Evolutionary conservation across 1,140 invertebrate genomes (phyloP).

Genomic region (Eurosta solidaginis): DNA sequence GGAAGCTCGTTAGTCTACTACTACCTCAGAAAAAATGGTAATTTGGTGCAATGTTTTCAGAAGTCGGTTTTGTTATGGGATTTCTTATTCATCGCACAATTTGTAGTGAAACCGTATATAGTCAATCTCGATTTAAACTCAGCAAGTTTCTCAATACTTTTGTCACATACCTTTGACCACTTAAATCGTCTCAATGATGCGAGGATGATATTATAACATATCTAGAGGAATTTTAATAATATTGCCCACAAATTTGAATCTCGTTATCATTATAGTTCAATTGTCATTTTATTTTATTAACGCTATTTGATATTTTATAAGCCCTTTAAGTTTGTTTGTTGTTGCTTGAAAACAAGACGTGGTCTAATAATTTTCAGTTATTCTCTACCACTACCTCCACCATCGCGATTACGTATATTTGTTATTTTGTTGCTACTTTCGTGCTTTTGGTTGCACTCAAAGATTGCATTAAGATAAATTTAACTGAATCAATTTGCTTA

Average conservation of each 20-base stretch:
- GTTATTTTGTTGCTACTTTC: constrained; percentile 12
- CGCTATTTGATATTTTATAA: background rate
- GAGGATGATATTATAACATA: no score
- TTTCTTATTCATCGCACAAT: no score
- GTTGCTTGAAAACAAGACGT: background rate
- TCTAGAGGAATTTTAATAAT: no score
- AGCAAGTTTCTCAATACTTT: background rate
- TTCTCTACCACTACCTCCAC: constrained; percentile 15
- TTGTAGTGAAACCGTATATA: background rate
- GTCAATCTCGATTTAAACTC: background rate
- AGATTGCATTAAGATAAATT: constrained; percentile 60
- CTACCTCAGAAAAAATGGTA: no score
- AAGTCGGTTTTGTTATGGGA: no score
- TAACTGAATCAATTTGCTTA: constrained; percentile 60
- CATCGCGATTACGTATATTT: background rate
- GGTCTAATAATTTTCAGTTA: background rate
- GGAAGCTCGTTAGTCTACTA: no score
- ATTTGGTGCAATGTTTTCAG: no score
- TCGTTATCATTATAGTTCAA: background rate
- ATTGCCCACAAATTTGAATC: background rate
- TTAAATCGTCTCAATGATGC: no score
- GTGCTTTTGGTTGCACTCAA: constrained; percentile 38
- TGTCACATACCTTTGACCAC: no score
- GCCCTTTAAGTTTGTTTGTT: background rate
- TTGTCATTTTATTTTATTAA: background rate